Evolutionary conservation across 23 tunicate genomes (phyloP), one percentile per base, ranked within the genome.

Genomic region (Styela clava): DNA sequence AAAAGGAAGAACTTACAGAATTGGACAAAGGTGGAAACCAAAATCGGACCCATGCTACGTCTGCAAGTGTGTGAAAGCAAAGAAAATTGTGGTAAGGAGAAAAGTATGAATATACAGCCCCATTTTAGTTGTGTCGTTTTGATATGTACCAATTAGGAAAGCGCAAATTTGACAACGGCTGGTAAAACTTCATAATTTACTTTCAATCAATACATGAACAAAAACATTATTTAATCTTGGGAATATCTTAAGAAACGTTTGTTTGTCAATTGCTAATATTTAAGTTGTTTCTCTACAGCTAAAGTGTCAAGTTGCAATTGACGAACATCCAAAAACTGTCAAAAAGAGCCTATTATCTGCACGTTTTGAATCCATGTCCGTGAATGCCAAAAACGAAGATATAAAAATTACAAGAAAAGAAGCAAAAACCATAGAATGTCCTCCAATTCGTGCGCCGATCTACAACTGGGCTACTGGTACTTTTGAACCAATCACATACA

Each of bases 11-110:
- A 33, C 35, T 31, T 71, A 71, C 16, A 33, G 77, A 21, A 30
- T 71, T 7, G 77, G 77, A 71, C 37, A 71, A 71, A 27, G 35
- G 12, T 71, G 77, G 77, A 71, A 71, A 32, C 77, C 77, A 71
- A 30, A 31, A 29, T 5, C 5, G 3, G 35, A 71, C 35, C 34
- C 23, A 3, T 71, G 77, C 16, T 71, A 71, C 16, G 29, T 35
- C 37, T 71, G 77, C 35, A 71, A 71, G 29, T 71, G 77, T 34
- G 23, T 31, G 23, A 27, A 34, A 29, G 34, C 24, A 31, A 71
- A 71, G 37, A 32, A 28, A 21, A 71, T 35, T 3, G 77, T 34
- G 23, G 77, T 71, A 32, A 71, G 77, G n/a, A n/a, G n/a, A n/a
- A n/a, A n/a, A n/a, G n/a, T n/a, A n/a, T n/a, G n/a, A n/a, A n/a